Evolutionary conservation across 2,113 vertebrate species (phyloP), one percentile per base, ranked within the genome.

Genomic region (Esox niger): DNA sequence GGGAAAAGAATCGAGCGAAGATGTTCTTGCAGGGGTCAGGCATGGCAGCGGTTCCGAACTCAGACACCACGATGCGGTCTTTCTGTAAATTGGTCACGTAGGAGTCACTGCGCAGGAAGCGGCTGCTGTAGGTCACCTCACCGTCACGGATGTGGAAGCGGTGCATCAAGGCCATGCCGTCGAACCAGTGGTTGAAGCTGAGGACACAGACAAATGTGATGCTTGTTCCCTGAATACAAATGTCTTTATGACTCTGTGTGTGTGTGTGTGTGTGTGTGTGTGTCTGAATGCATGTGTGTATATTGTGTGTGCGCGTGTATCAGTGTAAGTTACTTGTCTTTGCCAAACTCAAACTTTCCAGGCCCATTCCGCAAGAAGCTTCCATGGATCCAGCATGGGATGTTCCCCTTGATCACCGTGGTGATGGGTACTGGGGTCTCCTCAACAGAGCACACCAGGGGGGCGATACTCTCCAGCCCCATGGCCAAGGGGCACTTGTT

Each of bases 311-410:
- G 56, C 7, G 20, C 10, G 3, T 52, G 20, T 3, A 20, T 59
- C 27, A 31, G 9, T 43, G 9, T 33, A 47, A n/a, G 6, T 31
- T 90, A 92, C 95, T 92, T 87, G 91, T 79, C 95, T 83, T 92
- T 70, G 1, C 95, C 95, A 88, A 98, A 97, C 66, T 98, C 95
- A 47, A 95, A 98, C 80, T 94, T 96, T 46, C 94, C 96, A 5
- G 96, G 95, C 6, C 96, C 95, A 2, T 93, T 95, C 73, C 94
- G 93, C 65, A 97, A n/a, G n/a, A n/a, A n/a, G n/a, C n/a, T n/a
- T n/a, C n/a, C n/a, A n/a, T n/a, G 86, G 69, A 98, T 91, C 95
- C 96, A 98, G n/a, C n/a, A n/a, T n/a, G n/a, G 95, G 74, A 98
- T 83, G 0, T 78, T 75, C 46, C 95, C 96, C 38, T 30, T 90